phyloP scores from a whole-genome alignment of 2,888 invertebrate genomes.

The Hirtodrosophila alboralis region DNA sequence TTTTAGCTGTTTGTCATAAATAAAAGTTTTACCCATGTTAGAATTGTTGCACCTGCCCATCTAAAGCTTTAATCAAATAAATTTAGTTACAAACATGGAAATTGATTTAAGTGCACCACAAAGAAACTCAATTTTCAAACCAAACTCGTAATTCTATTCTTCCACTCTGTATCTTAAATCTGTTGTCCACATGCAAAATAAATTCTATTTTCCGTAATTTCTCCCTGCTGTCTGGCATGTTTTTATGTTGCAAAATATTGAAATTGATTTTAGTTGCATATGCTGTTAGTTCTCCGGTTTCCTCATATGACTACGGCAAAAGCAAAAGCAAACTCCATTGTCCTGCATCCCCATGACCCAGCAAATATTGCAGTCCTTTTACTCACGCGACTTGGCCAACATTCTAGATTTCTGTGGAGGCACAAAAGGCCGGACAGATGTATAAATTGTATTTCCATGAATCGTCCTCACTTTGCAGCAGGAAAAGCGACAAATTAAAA shows the following conservation, averaged over 20 bases:
- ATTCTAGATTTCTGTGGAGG: slow-evolving; percentile 25
- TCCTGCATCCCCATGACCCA: slow-evolving; percentile 19
- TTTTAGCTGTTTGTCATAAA: slow-evolving; percentile 49
- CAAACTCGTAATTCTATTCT: slow-evolving; percentile 23
- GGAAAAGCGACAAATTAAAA: slow-evolving; percentile 46
- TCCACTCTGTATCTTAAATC: slow-evolving; percentile 5
- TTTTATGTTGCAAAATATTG: slow-evolving; percentile 71
- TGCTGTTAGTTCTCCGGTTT: slow-evolving; percentile 40
- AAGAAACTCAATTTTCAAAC: slow-evolving; percentile 60
- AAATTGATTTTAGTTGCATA: slow-evolving; percentile 74
- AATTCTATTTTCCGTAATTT: slow-evolving; percentile 63
- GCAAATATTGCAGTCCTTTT: slow-evolving; percentile 36
- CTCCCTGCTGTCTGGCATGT: slow-evolving; percentile 34
- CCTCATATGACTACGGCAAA: slow-evolving; percentile 16
- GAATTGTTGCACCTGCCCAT: slow-evolving; percentile 9
- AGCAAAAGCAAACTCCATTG: slow-evolving; percentile 31
- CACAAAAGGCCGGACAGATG: slow-evolving; percentile 47
- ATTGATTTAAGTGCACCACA: slow-evolving; percentile 50
- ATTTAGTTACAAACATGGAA: slow-evolving; percentile 28
- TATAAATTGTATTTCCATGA: slow-evolving; percentile 48
- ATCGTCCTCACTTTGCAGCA: slow-evolving; percentile 22
- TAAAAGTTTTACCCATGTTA: slow-evolving; percentile 9
- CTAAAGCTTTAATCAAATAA: slow-evolving; percentile 21
- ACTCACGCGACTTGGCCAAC: slow-evolving; percentile 37
- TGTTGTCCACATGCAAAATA: slow-evolving; percentile 47